Evolutionary conservation across 2,888 invertebrate genomes (phyloP).

Genomic region (Reticulitermes lucifugus): DNA sequence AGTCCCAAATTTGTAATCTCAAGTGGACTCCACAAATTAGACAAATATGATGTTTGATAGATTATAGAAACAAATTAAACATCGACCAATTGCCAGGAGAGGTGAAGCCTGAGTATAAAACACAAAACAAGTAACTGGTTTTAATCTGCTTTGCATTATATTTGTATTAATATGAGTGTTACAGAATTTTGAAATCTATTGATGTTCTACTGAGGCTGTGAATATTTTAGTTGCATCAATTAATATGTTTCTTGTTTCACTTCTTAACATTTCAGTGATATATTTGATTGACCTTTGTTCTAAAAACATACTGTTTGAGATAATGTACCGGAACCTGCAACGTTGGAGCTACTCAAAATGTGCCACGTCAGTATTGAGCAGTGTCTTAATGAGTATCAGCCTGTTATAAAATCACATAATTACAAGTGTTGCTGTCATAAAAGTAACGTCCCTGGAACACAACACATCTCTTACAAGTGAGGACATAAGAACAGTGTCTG

Average conservation of each 20-base stretch:
- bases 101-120: background rate
- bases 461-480: background rate
- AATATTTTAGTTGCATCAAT: background rate
- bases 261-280: background rate
- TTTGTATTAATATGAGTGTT: background rate
- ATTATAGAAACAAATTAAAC: background rate
- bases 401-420: background rate
- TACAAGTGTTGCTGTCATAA: background rate
- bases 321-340: background rate
- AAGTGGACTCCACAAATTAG: background rate
- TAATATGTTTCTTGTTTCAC: conserved; percentile 1
- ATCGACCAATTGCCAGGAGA: background rate
- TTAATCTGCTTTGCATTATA: background rate
- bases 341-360: background rate
- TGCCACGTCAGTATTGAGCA: background rate
- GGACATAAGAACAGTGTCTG: background rate
- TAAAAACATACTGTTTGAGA: background rate
- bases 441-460: background rate
- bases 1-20: too few relatives aligned
- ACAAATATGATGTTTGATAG: background rate
- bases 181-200: background rate
- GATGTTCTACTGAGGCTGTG: background rate
- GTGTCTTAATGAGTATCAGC: background rate
- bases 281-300: conserved; percentile 16
- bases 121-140: background rate